Evolutionary conservation across 2,113 vertebrate species (phyloP).

Genomic region (Laticauda colubrina): DNA sequence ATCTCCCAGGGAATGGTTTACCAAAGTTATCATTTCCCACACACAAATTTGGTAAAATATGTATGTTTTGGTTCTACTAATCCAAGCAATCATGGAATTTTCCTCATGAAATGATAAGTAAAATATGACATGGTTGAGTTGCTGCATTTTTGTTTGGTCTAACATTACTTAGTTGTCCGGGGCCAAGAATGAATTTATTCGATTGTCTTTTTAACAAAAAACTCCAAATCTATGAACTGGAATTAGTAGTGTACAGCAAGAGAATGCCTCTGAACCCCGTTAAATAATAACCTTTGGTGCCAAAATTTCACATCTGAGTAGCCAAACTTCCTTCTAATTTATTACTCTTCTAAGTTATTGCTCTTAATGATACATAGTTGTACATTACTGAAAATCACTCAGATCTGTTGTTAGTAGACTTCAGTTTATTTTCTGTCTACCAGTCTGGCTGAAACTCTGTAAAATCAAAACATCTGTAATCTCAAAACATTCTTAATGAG

Average conservation of each 20-base stretch:
- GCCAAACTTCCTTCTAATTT: neutral
- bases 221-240: neutral
- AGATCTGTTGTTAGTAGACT: neutral
- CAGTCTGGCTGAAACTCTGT: neutral
- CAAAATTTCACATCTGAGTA: neutral
- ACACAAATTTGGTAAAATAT: neutral
- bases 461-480: neutral
- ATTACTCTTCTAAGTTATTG: neutral
- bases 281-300: neutral
- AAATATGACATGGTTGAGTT: neutral
- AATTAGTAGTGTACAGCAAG: neutral
- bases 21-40: neutral
- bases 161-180: neutral
- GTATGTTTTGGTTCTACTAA: neutral
- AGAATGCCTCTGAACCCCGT: neutral
- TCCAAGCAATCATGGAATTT: neutral
- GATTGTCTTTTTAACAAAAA: neutral
- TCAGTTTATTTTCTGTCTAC: neutral
- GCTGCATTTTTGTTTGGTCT: neutral
- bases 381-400: neutral
- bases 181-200: neutral
- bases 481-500: neutral
- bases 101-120: neutral
- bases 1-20: neutral
- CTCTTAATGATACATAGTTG: neutral